Evolutionary conservation across 2,888 invertebrate species (phyloP).

Genomic region (Zelleria hepariella): DNA sequence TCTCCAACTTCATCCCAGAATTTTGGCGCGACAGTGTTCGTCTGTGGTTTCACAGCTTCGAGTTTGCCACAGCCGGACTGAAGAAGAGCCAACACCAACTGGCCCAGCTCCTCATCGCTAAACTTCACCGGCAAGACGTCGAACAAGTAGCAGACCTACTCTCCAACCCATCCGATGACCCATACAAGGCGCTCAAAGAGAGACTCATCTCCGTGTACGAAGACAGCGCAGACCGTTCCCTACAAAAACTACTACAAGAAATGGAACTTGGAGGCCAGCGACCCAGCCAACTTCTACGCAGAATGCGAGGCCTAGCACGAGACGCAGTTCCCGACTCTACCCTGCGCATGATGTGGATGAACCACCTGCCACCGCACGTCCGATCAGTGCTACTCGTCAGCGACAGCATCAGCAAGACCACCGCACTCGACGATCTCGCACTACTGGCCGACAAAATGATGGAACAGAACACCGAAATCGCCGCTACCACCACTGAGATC

Average conservation of each 20-base stretch:
- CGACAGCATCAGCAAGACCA: too few relatives aligned
- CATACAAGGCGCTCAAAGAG: neutral
- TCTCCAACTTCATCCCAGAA: slow-evolving; percentile 3
- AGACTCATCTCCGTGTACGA: neutral
- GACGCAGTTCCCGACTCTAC: neutral
- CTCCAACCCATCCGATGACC: neutral
- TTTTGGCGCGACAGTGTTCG: slow-evolving; percentile 9
- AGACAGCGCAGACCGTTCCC: neutral
- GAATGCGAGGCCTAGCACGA: neutral
- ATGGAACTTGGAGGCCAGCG: neutral
- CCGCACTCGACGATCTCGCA: neutral
- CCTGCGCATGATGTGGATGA: too few relatives aligned
- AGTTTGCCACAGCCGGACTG: slow-evolving; percentile 6
- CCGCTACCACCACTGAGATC: neutral
- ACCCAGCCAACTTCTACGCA: neutral
- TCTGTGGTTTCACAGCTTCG: slow-evolving; percentile 8
- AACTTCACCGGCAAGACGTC: slow-evolving; percentile 13
- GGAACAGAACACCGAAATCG: neutral
- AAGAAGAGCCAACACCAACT: slow-evolving; percentile 8
- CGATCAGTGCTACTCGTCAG: too few relatives aligned
- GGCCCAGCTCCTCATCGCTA: slow-evolving; percentile 13
- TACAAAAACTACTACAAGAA: neutral
- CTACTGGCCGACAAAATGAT: neutral
- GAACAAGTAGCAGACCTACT: slow-evolving; percentile 15
- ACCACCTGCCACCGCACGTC: too few relatives aligned